A percentile compares a stretch with the other conserved stretches of the same genome.
Conservation (phyloP, 2,888 invertebrate genomes). For the Meghimatium bilineatum region DNA sequence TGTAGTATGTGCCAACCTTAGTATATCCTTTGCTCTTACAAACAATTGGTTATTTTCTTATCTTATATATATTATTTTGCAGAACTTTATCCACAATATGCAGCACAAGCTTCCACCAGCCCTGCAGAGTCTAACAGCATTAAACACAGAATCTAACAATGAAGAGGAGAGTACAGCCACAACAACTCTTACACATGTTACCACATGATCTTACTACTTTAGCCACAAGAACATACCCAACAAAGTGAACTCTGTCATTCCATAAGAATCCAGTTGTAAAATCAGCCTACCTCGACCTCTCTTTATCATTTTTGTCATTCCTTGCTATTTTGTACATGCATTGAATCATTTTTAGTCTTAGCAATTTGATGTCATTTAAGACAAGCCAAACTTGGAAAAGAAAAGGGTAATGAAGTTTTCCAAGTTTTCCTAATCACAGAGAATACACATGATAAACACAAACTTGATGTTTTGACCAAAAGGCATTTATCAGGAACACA, state of each 20-base stretch:
- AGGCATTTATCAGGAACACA: too few species aligned
- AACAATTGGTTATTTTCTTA: background rate
- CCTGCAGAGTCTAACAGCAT: conserved; percentile 57
- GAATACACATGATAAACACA: too few species aligned
- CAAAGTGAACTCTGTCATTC: background rate
- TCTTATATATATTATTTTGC: conserved; percentile 51
- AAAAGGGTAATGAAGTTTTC: too few species aligned
- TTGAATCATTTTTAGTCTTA: background rate
- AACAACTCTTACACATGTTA: conserved; percentile 69
- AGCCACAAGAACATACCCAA: background rate
- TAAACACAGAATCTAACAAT: conserved; percentile 59
- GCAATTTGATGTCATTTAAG: background rate
- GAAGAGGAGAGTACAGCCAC: conserved; percentile 68
- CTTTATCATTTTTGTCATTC: background rate
- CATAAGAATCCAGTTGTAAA: background rate
- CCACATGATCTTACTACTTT: conserved; percentile 34
- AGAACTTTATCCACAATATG: conserved; percentile 72
- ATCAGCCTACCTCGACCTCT: background rate
- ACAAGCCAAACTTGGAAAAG: too few species aligned
- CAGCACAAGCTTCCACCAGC: conserved; percentile 71
- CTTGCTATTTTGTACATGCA: background rate
- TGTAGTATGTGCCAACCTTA: too few species aligned
- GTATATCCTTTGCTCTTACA: too few species aligned
- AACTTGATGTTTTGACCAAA: too few species aligned
- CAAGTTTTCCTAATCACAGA: too few species aligned